A percentile compares a stretch with the other conserved stretches of the same genome.
Conservation (phyloP, 2,797 vertebrate genomes). For the Sarcophilus harrisii region DNA sequence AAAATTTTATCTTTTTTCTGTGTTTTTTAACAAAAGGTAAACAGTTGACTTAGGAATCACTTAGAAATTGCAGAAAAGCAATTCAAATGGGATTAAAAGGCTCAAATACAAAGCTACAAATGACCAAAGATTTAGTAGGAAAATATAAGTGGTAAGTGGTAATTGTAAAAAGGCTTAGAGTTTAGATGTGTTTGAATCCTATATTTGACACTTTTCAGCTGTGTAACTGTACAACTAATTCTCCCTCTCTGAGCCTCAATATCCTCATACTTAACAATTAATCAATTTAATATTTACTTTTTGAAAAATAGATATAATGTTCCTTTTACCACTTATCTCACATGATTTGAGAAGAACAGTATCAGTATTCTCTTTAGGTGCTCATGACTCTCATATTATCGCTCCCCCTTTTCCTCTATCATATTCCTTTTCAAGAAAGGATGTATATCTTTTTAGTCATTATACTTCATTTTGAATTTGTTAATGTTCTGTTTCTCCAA, state of each 20-base stretch:
- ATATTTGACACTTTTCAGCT: neutral
- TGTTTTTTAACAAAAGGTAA: neutral
- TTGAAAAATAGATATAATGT: neutral
- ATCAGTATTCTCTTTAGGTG: neutral
- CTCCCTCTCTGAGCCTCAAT: neutral
- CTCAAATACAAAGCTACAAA: neutral
- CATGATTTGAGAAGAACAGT: neutral
- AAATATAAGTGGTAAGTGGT: neutral
- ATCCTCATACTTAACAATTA: neutral
- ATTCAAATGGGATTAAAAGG: neutral
- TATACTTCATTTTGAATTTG: neutral
- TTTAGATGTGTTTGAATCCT: neutral
- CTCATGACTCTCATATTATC: rapidly evolving
- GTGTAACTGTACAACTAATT: neutral
- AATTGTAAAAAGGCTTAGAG: neutral
- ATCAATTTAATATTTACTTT: neutral
- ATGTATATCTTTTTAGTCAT: neutral
- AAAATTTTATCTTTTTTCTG: neutral
- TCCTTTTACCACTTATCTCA: neutral
- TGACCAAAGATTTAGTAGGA: neutral
- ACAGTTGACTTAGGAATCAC: neutral
- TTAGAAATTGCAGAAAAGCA: neutral
- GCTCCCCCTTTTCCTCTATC: neutral
- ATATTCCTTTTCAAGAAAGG: neutral
- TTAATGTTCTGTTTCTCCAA: neutral